Conservation (phyloP, 2,113 vertebrate species). For the Pantherophis guttatus region DNA sequence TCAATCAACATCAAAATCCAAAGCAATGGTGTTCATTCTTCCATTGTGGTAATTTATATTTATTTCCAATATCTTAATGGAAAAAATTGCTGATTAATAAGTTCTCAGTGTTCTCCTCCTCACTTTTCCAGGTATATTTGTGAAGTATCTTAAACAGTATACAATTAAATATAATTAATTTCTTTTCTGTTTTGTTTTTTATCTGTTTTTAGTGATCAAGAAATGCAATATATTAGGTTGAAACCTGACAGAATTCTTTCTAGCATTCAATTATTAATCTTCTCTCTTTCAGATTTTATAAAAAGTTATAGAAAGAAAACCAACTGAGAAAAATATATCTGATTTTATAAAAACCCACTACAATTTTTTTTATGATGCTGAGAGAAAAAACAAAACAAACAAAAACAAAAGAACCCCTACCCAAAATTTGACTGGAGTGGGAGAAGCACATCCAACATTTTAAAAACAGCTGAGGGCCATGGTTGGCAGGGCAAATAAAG, state of each 20-base stretch:
- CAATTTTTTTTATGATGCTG: too few species aligned
- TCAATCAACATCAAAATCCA: not conserved
- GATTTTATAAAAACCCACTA: too few species aligned
- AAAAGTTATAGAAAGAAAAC: not conserved
- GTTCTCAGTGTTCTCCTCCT: not conserved
- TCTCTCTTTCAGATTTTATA: not conserved
- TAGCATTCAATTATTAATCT: not conserved
- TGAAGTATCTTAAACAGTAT: not conserved
- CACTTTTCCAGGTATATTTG: not conserved
- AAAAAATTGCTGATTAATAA: not conserved
- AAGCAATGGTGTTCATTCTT: not conserved
- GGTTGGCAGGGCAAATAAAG: too few species aligned
- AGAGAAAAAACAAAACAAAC: too few species aligned
- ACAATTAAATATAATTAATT: not conserved
- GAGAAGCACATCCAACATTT: too few species aligned
- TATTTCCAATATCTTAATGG: not conserved
- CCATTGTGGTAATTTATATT: not conserved
- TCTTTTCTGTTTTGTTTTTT: not conserved
- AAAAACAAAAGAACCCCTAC: too few species aligned
- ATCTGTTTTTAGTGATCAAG: not conserved
- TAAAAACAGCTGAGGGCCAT: too few species aligned
- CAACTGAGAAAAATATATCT: too few species aligned
- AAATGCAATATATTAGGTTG: not conserved
- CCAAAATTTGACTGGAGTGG: too few species aligned
- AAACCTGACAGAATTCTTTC: not conserved